Conservation (phyloP, 1,140 invertebrate species). For the Eueides isabella region DNA sequence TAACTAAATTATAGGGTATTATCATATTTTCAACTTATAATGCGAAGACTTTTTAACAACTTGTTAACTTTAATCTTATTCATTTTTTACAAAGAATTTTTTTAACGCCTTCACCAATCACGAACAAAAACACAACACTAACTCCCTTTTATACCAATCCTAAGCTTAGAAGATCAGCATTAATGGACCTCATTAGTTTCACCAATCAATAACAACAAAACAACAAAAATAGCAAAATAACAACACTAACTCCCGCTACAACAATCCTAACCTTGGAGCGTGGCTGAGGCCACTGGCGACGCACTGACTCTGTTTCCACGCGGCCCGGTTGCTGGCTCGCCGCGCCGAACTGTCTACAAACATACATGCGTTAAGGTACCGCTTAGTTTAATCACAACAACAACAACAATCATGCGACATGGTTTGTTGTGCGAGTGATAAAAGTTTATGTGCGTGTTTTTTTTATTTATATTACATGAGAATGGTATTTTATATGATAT, state of each 20-base stretch:
- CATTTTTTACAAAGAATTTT: too few species aligned
- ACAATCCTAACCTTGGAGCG: conserved; percentile 71
- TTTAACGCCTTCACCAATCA: too few species aligned
- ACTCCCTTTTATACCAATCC: too few species aligned
- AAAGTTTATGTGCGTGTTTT: conserved; percentile 7
- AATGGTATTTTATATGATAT: too few species aligned
- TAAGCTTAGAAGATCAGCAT: too few species aligned
- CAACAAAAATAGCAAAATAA: conserved; percentile 1
- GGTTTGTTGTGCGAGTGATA: conserved; percentile 12
- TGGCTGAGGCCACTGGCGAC: conserved; percentile 86
- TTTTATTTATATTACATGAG: background rate
- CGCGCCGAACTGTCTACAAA: conserved; percentile 91
- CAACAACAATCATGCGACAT: conserved; percentile 42
- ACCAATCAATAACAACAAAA: background rate
- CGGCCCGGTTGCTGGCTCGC: conserved; percentile 88
- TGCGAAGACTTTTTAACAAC: too few species aligned
- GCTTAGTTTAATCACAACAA: conserved; percentile 56
- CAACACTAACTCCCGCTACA: conserved; percentile 5
- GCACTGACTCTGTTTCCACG: conserved; percentile 90
- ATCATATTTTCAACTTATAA: background rate
- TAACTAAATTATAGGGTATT: background rate
- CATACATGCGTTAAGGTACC: conserved; percentile 82
- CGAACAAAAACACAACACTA: too few species aligned
- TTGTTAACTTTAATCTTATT: too few species aligned
- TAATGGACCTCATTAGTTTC: too few species aligned